These are phyloP conservation scores for Achlya flavicornis DNA, from an alignment of 2,888 invertebrate genomes.

Conservation along the genomic window DNA sequence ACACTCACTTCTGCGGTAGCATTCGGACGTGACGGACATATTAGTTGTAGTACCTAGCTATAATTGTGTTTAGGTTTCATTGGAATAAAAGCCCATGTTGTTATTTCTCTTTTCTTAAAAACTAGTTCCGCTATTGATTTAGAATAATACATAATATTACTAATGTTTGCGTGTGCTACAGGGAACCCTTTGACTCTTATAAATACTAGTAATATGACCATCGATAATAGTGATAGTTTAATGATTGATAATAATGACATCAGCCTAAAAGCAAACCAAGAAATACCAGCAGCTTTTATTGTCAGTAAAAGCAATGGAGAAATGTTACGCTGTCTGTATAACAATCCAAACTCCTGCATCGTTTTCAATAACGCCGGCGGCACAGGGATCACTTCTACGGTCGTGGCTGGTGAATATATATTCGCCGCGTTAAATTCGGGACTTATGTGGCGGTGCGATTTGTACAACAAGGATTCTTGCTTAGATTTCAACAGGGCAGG, in stretches of 20 bases:
- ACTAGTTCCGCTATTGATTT: too few relatives aligned
- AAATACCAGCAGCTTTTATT: background rate
- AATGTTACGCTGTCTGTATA: background rate
- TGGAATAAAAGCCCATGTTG: too few relatives aligned
- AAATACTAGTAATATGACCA: too few relatives aligned
- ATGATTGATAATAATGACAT: too few relatives aligned
- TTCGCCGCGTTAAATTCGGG: background rate
- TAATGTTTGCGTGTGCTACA: background rate
- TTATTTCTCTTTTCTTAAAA: too few relatives aligned
- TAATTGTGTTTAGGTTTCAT: too few relatives aligned
- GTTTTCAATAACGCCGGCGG: background rate
- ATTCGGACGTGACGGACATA: too few relatives aligned
- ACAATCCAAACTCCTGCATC: background rate
- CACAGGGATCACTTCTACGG: background rate
- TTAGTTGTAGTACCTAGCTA: too few relatives aligned
- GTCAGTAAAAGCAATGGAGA: background rate
- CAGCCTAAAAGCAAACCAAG: background rate
- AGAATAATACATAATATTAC: too few relatives aligned
- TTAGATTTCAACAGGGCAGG: background rate
- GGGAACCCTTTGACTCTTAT: too few relatives aligned
- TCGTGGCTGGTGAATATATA: background rate
- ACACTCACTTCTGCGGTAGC: too few relatives aligned
- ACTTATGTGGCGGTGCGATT: background rate
- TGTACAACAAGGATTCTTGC: background rate
- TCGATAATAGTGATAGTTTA: too few relatives aligned